Evolutionary conservation across 2,797 vertebrate genomes (phyloP).

Genomic region (Tarsius wallacei): DNA sequence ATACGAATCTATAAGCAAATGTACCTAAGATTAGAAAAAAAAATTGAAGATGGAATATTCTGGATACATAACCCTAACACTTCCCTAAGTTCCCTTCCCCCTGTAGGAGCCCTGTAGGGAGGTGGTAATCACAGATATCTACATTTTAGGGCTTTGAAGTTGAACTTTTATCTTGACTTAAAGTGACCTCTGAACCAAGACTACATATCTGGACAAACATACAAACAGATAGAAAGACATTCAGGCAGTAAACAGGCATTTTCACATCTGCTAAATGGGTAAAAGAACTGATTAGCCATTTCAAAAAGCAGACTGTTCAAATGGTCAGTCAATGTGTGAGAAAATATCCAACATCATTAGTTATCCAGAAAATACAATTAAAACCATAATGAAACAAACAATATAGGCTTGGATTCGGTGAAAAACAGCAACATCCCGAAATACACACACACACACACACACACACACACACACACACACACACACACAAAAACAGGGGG

Average conservation of each 20-base stretch:
- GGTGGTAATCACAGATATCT: conserved; percentile 20
- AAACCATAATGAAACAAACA: conserved; percentile 63
- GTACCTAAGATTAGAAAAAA: conserved; percentile 5
- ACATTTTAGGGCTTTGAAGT: background rate
- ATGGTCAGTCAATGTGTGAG: conserved; percentile 26
- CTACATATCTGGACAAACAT: background rate
- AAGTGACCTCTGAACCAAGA: conserved; percentile 54
- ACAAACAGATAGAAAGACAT: conserved; percentile 49
- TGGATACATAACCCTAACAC: conserved; percentile 16
- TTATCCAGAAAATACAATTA: conserved; percentile 51
- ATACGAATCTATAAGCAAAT: conserved; percentile 50
- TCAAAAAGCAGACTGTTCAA: conserved; percentile 60
- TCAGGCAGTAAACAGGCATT: conserved; percentile 27
- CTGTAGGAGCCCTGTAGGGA: background rate
- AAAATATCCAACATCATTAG: conserved; percentile 10
- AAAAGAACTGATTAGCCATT: conserved; percentile 43
- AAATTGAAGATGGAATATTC: conserved; percentile 23
- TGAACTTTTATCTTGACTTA: background rate
- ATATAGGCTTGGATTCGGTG: background rate
- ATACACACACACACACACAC: background rate
- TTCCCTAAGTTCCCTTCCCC: background rate
- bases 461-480: background rate
- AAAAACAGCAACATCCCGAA: conserved; percentile 39
- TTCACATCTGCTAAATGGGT: conserved; percentile 45
- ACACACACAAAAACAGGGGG: background rate